phyloP scores from a whole-genome alignment of 2,888 invertebrate genomes.

The Pseudanteris insignis region DNA sequence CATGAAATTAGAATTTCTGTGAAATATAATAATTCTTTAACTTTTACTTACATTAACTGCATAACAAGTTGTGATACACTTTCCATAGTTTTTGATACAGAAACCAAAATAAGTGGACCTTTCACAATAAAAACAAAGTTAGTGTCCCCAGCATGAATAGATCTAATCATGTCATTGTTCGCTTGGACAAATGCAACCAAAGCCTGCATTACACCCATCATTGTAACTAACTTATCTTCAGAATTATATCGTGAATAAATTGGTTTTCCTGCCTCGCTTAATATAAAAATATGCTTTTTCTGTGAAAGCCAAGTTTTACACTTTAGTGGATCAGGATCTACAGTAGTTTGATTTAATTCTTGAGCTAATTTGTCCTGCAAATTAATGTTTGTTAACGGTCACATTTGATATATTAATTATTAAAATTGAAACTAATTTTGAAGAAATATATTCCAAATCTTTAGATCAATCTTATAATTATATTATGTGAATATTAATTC shows the following conservation, averaged over 20 bases:
- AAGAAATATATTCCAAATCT: no score
- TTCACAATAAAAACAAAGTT: conserved; percentile 91
- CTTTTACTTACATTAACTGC: conserved; percentile 82
- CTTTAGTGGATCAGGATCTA: conserved; percentile 74
- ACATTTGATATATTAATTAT: neutral
- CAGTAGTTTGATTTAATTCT: conserved; percentile 56
- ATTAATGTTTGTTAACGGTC: no score
- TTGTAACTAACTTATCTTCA: conserved; percentile 91
- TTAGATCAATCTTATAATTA: no score
- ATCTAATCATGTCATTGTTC: conserved; percentile 84
- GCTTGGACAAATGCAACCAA: conserved; percentile 89
- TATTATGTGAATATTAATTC: no score
- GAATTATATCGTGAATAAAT: conserved; percentile 84
- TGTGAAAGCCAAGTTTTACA: conserved; percentile 81
- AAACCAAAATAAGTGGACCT: conserved; percentile 90
- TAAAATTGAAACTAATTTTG: no score
- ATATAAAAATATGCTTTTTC: conserved; percentile 91
- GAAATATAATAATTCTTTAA: no score
- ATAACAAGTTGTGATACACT: conserved; percentile 84
- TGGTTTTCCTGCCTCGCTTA: conserved; percentile 96
- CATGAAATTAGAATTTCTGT: neutral
- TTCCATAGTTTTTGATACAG: conserved; percentile 84
- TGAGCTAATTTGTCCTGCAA: conserved; percentile 61
- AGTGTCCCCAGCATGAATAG: conserved; percentile 85
- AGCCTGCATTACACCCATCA: conserved; percentile 95